phyloP scores from a whole-genome alignment of 2,113 vertebrate genomes.

The Hassar affinis region DNA sequence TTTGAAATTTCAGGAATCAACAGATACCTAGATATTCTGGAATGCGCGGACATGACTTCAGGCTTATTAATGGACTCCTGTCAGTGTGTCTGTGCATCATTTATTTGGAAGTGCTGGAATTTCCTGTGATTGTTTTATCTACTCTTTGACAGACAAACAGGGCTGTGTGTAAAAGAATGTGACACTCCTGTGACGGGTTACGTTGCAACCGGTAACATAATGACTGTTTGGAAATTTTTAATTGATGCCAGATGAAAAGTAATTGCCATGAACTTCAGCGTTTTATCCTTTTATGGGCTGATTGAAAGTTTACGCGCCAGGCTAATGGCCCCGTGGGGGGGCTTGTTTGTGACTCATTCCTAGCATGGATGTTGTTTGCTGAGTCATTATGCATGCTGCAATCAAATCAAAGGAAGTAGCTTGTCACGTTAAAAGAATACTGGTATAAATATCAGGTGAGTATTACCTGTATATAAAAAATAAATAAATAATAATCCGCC shows the following conservation, averaged over 20 bases:
- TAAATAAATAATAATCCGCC: background rate
- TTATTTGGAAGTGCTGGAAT: constrained; percentile 34
- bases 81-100: background rate
- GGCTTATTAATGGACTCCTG: background rate
- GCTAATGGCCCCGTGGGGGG: constrained; percentile 48
- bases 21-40: background rate
- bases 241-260: constrained; percentile 60
- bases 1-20: background rate
- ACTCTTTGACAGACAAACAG: constrained; percentile 15
- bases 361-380: constrained; percentile 62
- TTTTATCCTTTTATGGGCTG: constrained; percentile 58
- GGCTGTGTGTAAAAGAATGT: constrained; percentile 54
- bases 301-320: constrained; percentile 65
- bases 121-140: constrained; percentile 45
- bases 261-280: constrained; percentile 48
- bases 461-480: background rate
- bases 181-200: constrained; percentile 45
- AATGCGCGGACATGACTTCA: constrained; percentile 6
- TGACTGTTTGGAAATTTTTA: constrained; percentile 66
- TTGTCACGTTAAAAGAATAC: background rate
- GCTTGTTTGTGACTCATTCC: constrained; percentile 59
- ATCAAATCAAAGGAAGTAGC: background rate
- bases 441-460: background rate
- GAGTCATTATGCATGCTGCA: constrained; percentile 34
- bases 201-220: constrained; percentile 55